Evolutionary conservation across 1,140 invertebrate species (phyloP).

Genomic region (Steinernema khuongi): DNA sequence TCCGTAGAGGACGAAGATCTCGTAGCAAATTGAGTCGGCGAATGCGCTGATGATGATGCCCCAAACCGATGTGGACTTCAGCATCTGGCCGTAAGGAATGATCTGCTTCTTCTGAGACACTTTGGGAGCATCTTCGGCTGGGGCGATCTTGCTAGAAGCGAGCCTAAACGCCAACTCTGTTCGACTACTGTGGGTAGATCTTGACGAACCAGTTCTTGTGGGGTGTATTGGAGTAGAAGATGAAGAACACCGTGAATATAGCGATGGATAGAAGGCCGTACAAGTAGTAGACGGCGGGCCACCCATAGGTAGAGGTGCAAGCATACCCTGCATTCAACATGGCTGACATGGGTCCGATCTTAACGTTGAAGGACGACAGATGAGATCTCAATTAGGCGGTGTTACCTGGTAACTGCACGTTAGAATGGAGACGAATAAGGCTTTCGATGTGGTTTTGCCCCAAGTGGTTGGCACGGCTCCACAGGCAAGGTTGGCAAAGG

Average conservation of each 20-base stretch:
- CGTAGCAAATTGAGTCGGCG: background rate
- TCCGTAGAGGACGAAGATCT: background rate
- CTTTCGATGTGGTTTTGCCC: background rate
- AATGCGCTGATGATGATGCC: background rate
- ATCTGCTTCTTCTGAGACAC: too few relatives aligned
- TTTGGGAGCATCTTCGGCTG: too few relatives aligned
- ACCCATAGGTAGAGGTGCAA: background rate
- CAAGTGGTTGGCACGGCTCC: background rate
- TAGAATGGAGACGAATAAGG: background rate
- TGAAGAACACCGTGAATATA: background rate
- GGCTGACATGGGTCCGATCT: too few relatives aligned
- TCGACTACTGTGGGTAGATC: too few relatives aligned
- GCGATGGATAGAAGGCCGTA: background rate
- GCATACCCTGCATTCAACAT: too few relatives aligned
- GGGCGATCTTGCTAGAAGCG: too few relatives aligned
- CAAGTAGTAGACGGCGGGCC: background rate
- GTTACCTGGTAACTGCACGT: conserved; percentile 1
- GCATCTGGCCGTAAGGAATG: background rate
- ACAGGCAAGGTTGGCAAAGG: background rate
- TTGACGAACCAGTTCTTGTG: background rate
- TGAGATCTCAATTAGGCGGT: too few relatives aligned
- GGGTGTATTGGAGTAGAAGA: background rate
- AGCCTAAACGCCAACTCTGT: too few relatives aligned
- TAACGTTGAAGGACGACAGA: too few relatives aligned
- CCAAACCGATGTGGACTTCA: background rate